phyloP scores from a whole-genome alignment of 2,888 invertebrate genomes.

The Ptilodon capucinus region DNA sequence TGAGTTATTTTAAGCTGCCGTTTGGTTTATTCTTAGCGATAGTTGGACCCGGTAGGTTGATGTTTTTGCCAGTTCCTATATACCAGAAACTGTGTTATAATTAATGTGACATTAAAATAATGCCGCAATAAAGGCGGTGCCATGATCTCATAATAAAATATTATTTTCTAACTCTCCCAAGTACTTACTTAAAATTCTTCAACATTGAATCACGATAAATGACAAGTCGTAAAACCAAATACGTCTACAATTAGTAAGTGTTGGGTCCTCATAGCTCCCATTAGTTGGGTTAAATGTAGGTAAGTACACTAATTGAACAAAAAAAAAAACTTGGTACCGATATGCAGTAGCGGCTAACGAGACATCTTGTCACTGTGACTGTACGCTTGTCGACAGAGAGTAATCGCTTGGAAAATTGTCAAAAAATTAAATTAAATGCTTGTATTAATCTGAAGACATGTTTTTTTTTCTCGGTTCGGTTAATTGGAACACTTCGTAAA shows the following conservation, averaged over 20 bases:
- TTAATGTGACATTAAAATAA: no score
- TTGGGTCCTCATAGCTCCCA: conserved; percentile 40
- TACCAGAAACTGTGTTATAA: no score
- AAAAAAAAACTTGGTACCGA: conserved; percentile 26
- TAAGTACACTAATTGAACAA: conserved; percentile 35
- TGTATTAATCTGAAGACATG: neutral
- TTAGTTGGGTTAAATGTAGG: conserved; percentile 30
- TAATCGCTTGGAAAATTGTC: neutral
- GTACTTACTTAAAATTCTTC: conserved; percentile 12
- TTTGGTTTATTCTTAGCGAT: no score
- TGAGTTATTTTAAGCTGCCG: no score
- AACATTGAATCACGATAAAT: conserved; percentile 21
- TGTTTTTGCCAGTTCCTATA: no score
- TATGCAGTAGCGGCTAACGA: conserved; percentile 38
- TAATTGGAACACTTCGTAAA: neutral
- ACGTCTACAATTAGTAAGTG: conserved; percentile 41
- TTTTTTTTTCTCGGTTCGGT: neutral
- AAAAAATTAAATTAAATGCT: conserved; percentile 1
- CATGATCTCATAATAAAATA: neutral
- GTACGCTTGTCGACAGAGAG: conserved; percentile 18
- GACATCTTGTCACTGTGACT: conserved; percentile 27
- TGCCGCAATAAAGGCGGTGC: no score
- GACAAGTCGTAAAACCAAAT: conserved; percentile 22
- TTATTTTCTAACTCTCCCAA: neutral
- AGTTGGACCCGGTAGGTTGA: no score